phyloP scores from a whole-genome alignment of 2,888 invertebrate genomes.

The Elmis aenea region DNA sequence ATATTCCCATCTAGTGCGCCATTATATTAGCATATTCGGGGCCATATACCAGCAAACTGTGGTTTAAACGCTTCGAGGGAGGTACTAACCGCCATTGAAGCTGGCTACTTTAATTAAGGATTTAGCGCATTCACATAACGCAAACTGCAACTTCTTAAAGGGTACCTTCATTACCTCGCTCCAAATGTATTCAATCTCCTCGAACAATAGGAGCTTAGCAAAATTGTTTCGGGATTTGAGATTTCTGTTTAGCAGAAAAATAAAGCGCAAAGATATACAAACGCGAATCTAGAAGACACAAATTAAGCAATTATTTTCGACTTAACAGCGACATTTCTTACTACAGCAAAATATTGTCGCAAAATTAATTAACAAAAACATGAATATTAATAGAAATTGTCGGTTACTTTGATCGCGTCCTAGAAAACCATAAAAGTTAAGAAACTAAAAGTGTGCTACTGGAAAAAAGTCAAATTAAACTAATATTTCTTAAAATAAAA shows the following conservation, averaged over 20 bases:
- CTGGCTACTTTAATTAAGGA: slow-evolving; percentile 41
- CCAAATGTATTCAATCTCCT: slow-evolving; percentile 12
- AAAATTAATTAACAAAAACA: no score
- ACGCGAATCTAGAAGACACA: slow-evolving; percentile 1
- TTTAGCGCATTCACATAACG: slow-evolving; percentile 36
- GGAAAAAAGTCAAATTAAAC: no score
- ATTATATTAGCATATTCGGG: slow-evolving; percentile 44
- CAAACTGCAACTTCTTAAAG: slow-evolving; percentile 36
- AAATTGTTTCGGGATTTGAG: slow-evolving; percentile 11
- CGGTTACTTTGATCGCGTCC: no score
- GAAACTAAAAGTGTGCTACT: no score
- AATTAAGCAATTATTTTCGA: no score
- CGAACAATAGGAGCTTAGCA: slow-evolving; percentile 12
- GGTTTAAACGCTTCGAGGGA: slow-evolving; percentile 29
- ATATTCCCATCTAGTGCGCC: slow-evolving; percentile 40
- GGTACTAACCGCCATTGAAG: slow-evolving; percentile 24
- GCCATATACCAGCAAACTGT: slow-evolving; percentile 38
- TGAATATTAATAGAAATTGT: no score
- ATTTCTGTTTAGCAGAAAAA: slow-evolving; percentile 10
- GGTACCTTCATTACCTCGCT: slow-evolving; percentile 29
- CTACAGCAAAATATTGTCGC: no score
- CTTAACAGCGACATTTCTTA: no score
- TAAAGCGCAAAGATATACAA: slow-evolving; percentile 11
- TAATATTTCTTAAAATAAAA: no score
- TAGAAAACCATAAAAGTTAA: no score